Conservation (phyloP, 2,113 vertebrate genomes). For the Oophaga pumilio region DNA sequence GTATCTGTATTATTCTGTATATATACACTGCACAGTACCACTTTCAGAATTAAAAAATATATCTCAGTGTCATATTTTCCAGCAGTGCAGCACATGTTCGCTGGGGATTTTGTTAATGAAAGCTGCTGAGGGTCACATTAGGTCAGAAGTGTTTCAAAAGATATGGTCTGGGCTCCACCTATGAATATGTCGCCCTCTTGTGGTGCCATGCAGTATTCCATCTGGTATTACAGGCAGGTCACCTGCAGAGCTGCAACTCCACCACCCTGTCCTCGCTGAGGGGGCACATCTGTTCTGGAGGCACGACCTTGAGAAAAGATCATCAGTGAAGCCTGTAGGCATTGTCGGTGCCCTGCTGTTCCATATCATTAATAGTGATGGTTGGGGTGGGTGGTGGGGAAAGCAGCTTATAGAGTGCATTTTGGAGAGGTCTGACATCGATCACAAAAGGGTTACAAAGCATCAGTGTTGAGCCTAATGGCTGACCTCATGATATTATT, state of each 20-base stretch:
- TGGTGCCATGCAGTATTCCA: not conserved
- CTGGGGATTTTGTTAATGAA: too few relatives aligned
- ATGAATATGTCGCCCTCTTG: not conserved
- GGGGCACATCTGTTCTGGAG: slow-evolving; percentile 20
- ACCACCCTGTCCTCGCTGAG: not conserved
- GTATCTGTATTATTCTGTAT: too few relatives aligned
- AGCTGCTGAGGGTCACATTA: too few relatives aligned
- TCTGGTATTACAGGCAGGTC: not conserved
- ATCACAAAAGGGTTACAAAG: not conserved
- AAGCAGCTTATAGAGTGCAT: not conserved
- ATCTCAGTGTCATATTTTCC: too few relatives aligned
- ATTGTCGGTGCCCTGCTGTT: not conserved
- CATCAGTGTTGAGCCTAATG: not conserved
- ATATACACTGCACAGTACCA: too few relatives aligned
- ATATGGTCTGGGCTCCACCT: not conserved
- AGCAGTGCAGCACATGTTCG: too few relatives aligned
- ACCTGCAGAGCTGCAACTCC: not conserved
- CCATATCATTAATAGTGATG: slow-evolving; percentile 4
- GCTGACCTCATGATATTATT: not conserved
- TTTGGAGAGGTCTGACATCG: not conserved
- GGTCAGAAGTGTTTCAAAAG: too few relatives aligned
- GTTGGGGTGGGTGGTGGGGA: not conserved
- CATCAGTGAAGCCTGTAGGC: not conserved
- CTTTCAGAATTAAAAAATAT: too few relatives aligned
- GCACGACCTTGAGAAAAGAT: slow-evolving; percentile 4